Evolutionary conservation across 1,140 invertebrate species (phyloP), one percentile per base, ranked within the genome.

Genomic region (Eulimnadia texana): DNA sequence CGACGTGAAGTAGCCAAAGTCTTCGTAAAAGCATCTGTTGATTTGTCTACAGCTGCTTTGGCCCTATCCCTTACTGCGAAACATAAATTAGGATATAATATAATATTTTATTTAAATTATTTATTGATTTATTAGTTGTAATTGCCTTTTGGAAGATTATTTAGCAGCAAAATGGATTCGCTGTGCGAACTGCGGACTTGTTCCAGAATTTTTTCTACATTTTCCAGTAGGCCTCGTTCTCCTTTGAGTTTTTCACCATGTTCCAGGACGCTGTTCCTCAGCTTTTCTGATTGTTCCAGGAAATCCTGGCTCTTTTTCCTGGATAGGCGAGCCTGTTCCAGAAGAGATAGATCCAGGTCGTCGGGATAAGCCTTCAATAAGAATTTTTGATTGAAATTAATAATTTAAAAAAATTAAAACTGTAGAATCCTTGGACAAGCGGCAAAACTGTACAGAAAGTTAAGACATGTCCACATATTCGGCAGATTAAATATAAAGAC

Each of bases 351-450:
- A 23, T 65, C 65, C 20, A 61, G 58, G 23, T 64, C 64, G 2
- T 63, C 68, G 10, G 71, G 70, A 66, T 70, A 71, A 3, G 67
- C 70, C 66, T 69, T 49, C 22, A 55, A 53, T 13, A 47, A 11
- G 51, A 51, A 20, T 27, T 13, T 47, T 19, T 20, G 23, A 11
- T 20, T 19, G 23, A 0, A 25, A 27, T 6, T 58, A 58, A 9
- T 16, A 54, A n/a, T 1, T 20, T 20, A n/a, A 0, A 22, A 11
- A 54, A 10, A 13, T 13, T 54, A 54, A 23, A 53, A 53, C 10
- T n/a, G 23, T n/a, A n/a, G n/a, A n/a, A n/a, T n/a, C n/a, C n/a
- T n/a, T n/a, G n/a, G n/a, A n/a, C n/a, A n/a, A n/a, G n/a, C n/a
- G n/a, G n/a, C n/a, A n/a, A n/a, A n/a, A n/a, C n/a, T n/a, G n/a